Evolutionary conservation across 2,888 invertebrate genomes (phyloP).

Genomic region (Cataglyphis albicans): DNA sequence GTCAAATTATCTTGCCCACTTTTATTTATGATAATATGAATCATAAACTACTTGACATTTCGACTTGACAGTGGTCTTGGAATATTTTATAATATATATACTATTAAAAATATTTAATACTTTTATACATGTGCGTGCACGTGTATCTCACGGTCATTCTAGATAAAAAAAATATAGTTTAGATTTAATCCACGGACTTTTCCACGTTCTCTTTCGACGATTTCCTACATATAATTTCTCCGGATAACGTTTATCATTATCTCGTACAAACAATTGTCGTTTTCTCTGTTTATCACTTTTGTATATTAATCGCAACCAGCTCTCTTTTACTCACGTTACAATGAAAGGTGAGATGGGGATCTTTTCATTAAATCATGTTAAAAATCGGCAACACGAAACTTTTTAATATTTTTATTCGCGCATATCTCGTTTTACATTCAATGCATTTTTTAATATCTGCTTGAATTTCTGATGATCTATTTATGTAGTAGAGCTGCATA

Average conservation of each 20-base stretch:
- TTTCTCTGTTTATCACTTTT: not conserved
- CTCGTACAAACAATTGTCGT: not conserved
- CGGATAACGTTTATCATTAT: slow-evolving; percentile 3
- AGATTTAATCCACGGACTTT: not conserved
- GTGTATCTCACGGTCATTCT: not conserved
- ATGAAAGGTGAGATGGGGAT: not conserved
- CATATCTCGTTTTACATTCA: not conserved
- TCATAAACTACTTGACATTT: not conserved
- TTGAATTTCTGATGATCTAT: not conserved
- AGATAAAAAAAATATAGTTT: not conserved
- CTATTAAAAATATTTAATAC: too few species aligned
- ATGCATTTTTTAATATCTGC: not conserved
- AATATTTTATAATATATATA: not conserved
- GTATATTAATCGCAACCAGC: not conserved
- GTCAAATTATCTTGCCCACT: not conserved
- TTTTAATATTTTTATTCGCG: not conserved
- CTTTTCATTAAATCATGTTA: not conserved
- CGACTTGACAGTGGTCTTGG: not conserved
- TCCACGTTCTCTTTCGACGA: not conserved
- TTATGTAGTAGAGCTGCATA: not conserved
- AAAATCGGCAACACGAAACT: not conserved
- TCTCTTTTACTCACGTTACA: not conserved
- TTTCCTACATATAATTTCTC: not conserved
- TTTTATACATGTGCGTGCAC: not conserved
- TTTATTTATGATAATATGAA: not conserved